These are phyloP conservation scores for Dysidea cf. avara DNA, from an alignment of 37 sponge, comb jelly and placozoan genomes.

Conservation along the genomic window DNA sequence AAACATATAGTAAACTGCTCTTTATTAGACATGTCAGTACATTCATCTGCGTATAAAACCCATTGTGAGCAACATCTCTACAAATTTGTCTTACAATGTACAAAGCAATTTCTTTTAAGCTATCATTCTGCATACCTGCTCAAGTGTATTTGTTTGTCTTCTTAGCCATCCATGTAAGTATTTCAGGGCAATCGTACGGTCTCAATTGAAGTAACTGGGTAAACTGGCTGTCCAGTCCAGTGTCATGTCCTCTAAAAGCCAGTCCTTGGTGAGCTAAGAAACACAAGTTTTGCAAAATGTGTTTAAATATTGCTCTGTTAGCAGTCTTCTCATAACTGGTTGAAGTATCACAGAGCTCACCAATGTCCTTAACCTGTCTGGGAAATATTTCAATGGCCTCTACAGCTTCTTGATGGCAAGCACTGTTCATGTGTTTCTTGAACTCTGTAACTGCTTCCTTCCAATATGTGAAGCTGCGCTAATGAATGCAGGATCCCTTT, in stretches of 20 bases:
- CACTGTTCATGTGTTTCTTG: constrained; percentile 64
- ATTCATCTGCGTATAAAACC: constrained; percentile 65
- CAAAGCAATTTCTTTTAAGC: constrained; percentile 67
- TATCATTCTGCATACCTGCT: constrained; percentile 78
- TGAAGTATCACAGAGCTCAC: constrained; percentile 37
- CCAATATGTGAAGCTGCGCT: constrained; percentile 68
- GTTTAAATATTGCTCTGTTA: constrained; percentile 51
- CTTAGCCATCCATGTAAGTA: constrained; percentile 58
- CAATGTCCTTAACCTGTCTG: constrained; percentile 36
- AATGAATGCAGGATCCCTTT: constrained; percentile 66
- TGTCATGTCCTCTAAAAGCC: constrained; percentile 57
- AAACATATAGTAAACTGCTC: constrained; percentile 77
- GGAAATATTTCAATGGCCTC: constrained; percentile 47
- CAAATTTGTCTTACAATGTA: constrained; percentile 57
- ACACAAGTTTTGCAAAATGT: constrained; percentile 50
- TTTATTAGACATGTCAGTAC: constrained; percentile 61
- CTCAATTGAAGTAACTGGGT: constrained; percentile 49
- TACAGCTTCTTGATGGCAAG: constrained; percentile 76
- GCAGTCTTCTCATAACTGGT: constrained; percentile 39
- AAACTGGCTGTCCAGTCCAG: constrained; percentile 56
- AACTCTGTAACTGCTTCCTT: constrained; percentile 73
- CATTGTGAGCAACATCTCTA: constrained; percentile 26
- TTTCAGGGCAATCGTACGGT: constrained; percentile 34
- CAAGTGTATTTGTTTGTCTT: constrained; percentile 64
- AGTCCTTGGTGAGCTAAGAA: constrained; percentile 78